Evolutionary conservation across 2,113 vertebrate genomes (phyloP).

Genomic region (Calyptommatus sinebrachiatus): DNA sequence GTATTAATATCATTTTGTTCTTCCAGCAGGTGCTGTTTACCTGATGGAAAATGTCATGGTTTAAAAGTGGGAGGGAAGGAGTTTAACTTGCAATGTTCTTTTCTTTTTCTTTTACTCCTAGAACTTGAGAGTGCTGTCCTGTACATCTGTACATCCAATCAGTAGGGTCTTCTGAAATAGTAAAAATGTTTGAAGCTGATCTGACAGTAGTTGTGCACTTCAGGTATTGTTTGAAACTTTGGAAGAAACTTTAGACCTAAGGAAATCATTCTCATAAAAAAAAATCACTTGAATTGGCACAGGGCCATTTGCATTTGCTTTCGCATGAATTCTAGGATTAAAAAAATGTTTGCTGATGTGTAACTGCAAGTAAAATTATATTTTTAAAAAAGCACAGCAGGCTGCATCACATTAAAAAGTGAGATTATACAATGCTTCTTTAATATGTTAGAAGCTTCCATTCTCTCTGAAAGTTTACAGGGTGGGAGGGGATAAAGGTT

Average conservation of each 20-base stretch:
- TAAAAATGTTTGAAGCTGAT: not conserved
- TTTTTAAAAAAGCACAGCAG: slow-evolving; percentile 19
- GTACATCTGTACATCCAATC: not conserved
- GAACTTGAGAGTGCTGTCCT: not conserved
- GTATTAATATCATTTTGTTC: too few relatives aligned
- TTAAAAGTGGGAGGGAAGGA: too few relatives aligned
- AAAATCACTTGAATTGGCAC: slow-evolving; percentile 34
- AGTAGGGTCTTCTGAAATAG: not conserved
- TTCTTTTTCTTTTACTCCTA: too few relatives aligned
- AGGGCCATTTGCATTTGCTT: slow-evolving; percentile 38
- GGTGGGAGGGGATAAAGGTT: not conserved
- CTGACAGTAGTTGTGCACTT: slow-evolving; percentile 31
- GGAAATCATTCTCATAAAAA: slow-evolving; percentile 60
- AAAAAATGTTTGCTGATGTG: slow-evolving; percentile 44
- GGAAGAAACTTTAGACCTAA: slow-evolving; percentile 44
- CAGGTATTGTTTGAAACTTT: slow-evolving; percentile 40
- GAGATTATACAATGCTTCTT: slow-evolving; percentile 33
- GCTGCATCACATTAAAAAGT: slow-evolving; percentile 30
- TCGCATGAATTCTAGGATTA: slow-evolving; percentile 36
- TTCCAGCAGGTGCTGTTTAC: too few relatives aligned
- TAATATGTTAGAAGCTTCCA: slow-evolving; percentile 3
- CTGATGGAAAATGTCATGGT: too few relatives aligned
- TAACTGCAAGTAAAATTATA: slow-evolving; percentile 33
- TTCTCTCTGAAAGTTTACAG: slow-evolving; percentile 3
- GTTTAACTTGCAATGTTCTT: too few relatives aligned